Conservation (phyloP, 64 coral and sea anemone genomes). For the Montipora cactus region DNA sequence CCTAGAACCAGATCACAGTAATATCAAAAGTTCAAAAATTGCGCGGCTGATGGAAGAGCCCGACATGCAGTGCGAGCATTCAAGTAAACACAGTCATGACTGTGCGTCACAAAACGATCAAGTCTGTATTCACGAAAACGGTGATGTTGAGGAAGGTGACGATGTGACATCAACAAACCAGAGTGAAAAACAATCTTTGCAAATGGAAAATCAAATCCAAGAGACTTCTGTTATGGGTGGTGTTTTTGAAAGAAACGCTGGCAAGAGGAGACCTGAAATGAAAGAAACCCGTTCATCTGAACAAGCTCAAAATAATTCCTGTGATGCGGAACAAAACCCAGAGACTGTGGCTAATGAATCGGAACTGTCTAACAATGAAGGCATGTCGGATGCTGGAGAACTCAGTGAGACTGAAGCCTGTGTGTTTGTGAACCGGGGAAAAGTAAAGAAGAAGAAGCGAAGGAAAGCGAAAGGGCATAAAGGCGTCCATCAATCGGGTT, state of each 20-base stretch:
- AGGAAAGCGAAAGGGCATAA: constrained; percentile 74
- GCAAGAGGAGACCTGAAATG: background rate
- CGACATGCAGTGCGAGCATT: constrained; percentile 93
- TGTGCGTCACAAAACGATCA: constrained; percentile 20
- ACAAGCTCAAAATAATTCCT: background rate
- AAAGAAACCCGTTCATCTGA: background rate
- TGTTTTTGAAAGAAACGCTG: background rate
- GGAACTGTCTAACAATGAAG: constrained; percentile 90
- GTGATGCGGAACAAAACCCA: background rate
- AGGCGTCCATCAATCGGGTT: constrained; percentile 10
- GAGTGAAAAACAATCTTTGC: background rate
- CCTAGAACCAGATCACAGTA: constrained; percentile 87
- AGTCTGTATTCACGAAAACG: constrained; percentile 16
- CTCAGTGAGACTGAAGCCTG: constrained; percentile 79
- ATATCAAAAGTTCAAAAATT: constrained; percentile 85
- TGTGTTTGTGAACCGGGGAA: constrained; percentile 47
- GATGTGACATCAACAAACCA: background rate
- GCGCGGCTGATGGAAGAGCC: constrained; percentile 80
- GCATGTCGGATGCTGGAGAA: constrained; percentile 95
- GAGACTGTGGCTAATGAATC: constrained; percentile 58
- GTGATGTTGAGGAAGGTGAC: background rate
- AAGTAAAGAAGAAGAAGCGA: constrained; percentile 81
- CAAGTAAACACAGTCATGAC: constrained; percentile 57
- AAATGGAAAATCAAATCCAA: background rate
- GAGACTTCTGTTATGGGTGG: background rate